Conservation (phyloP, 2,797 vertebrate species). For the Sitta carolinensis region DNA sequence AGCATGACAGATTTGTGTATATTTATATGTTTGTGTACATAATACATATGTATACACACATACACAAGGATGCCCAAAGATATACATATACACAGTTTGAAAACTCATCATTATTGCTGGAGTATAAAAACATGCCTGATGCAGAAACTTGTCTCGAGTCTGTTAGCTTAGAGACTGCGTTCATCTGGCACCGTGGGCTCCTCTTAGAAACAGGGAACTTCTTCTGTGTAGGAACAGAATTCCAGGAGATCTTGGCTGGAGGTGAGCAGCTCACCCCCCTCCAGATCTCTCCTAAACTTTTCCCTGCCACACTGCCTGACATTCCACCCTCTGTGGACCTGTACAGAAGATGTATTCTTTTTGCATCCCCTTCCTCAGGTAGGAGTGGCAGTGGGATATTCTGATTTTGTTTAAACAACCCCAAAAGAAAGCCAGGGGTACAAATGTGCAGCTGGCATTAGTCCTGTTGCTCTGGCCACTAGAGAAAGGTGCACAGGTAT, state of each 20-base stretch:
- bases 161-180: slow-evolving; percentile 37
- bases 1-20: slow-evolving; percentile 72
- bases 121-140: slow-evolving; percentile 64
- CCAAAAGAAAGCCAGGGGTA: background rate
- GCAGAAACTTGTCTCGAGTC: slow-evolving; percentile 64
- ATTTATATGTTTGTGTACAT: slow-evolving; percentile 72
- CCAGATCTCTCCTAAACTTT: background rate
- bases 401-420: background rate
- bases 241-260: background rate
- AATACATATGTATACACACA: slow-evolving; percentile 72
- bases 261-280: background rate
- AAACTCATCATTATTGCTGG: slow-evolving; percentile 64
- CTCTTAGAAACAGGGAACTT: background rate
- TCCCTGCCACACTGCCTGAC: background rate
- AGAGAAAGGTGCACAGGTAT: background rate
- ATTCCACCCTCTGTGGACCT: background rate
- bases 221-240: background rate
- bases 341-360: background rate
- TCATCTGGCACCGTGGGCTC: slow-evolving; percentile 42
- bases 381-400: background rate
- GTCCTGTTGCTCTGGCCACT: background rate
- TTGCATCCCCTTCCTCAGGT: background rate
- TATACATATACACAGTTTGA: slow-evolving; percentile 69
- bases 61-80: slow-evolving; percentile 69
- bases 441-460: fast-evolving